These are phyloP conservation scores for Callithrix jacchus DNA, from an alignment of 2,113 vertebrate species.

Conservation along the genomic window DNA sequence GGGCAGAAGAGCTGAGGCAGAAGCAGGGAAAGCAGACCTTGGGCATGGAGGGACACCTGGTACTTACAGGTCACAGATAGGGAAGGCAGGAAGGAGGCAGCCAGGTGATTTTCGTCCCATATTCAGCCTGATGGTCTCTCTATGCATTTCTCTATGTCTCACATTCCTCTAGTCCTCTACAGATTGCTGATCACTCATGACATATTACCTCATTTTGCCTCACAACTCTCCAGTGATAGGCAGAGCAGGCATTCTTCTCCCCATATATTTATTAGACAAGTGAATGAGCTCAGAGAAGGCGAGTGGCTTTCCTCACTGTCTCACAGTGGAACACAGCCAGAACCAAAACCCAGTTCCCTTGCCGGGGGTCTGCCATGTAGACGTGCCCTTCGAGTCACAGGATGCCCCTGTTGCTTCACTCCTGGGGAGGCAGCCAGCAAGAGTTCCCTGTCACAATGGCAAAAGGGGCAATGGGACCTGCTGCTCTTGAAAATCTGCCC, in stretches of 20 bases:
- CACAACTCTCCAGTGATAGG: not conserved
- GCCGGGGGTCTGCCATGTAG: conserved; percentile 86
- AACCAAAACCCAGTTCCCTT: not conserved
- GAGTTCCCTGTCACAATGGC: not conserved
- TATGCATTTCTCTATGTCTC: not conserved
- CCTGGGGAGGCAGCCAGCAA: not conserved
- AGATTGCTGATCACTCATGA: not conserved
- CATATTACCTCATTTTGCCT: not conserved
- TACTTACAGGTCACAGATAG: not conserved
- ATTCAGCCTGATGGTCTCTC: not conserved
- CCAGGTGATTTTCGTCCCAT: not conserved
- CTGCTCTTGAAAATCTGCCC: not conserved
- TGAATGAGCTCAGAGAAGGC: not conserved
- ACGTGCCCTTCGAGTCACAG: conserved; percentile 88
- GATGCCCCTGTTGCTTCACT: conserved; percentile 84
- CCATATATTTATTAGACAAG: not conserved
- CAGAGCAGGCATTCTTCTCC: not conserved
- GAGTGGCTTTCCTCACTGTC: not conserved
- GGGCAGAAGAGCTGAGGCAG: not conserved
- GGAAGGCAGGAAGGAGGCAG: not conserved
- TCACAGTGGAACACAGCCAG: not conserved
- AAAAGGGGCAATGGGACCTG: not conserved
- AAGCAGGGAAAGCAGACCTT: not conserved
- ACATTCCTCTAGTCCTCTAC: not conserved
- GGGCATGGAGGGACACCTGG: not conserved